Evolutionary conservation across 92 coral and sea anemone species (phyloP).

Genomic region (Zoanthus sansibaricus): DNA sequence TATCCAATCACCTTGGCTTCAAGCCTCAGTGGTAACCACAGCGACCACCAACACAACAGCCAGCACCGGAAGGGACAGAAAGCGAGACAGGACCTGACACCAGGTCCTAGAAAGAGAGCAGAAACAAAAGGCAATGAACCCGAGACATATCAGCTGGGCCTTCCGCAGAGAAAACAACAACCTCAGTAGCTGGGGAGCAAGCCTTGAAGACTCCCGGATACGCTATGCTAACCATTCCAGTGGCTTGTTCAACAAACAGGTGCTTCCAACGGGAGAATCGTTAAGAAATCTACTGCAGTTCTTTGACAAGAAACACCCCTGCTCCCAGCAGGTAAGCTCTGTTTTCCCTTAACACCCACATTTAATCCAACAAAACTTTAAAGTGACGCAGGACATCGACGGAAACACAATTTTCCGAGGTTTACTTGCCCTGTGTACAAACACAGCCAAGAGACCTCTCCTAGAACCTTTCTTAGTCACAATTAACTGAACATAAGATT

Average conservation of each 20-base stretch:
- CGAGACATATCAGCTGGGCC: neutral
- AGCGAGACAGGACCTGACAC: too few species aligned
- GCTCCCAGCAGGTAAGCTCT: conserved; percentile 11
- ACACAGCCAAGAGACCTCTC: too few species aligned
- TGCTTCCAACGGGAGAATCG: conserved; percentile 14
- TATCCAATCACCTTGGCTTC: neutral
- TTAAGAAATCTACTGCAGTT: neutral
- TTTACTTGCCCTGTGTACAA: neutral
- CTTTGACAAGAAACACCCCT: conserved; percentile 22
- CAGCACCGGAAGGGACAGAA: too few species aligned
- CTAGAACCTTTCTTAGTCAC: too few species aligned
- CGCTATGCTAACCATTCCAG: neutral
- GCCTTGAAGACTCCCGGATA: neutral
- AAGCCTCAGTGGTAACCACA: too few species aligned
- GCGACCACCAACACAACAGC: too few species aligned
- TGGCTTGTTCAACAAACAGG: conserved; percentile 7
- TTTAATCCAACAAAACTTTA: neutral
- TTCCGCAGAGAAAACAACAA: neutral
- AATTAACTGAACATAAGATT: neutral
- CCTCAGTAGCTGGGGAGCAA: neutral
- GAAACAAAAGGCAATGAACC: neutral
- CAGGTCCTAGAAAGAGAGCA: neutral
- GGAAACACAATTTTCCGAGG: neutral
- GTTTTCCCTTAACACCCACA: neutral
- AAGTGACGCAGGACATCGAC: neutral